Evolutionary conservation across 2,113 vertebrate genomes (phyloP).

Genomic region (Pelecanoides urinatrix): DNA sequence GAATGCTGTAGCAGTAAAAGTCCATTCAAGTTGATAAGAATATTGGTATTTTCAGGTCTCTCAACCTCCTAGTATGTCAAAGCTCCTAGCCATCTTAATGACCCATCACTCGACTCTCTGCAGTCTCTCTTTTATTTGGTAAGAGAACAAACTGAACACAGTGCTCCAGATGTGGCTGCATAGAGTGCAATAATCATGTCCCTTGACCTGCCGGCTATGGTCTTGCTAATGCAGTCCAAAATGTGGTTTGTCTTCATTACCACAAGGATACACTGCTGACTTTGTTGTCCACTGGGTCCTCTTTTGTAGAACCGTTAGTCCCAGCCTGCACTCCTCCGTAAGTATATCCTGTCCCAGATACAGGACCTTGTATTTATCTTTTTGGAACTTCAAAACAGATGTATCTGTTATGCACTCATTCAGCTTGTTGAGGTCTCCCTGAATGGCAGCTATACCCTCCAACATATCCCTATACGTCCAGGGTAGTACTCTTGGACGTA

Average conservation of each 20-base stretch:
- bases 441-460: background rate
- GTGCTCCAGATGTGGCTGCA: background rate
- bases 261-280: background rate
- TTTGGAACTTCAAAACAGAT: background rate
- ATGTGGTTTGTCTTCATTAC: background rate
- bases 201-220: background rate
- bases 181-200: background rate
- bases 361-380: background rate
- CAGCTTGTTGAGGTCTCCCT: background rate
- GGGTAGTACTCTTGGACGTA: background rate
- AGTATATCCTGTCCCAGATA: background rate
- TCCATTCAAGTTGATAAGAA: background rate
- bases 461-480: too few species aligned
- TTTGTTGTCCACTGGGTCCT: background rate
- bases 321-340: background rate
- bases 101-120: background rate
- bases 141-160: background rate
- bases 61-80: background rate
- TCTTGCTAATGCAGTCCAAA: background rate
- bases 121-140: background rate
- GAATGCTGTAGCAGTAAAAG: background rate
- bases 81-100: background rate
- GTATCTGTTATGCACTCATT: background rate
- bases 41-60: background rate
- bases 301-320: background rate